Percentiles rank a stretch among this genome's conserved stretches.
Evolutionary conservation across 2,113 vertebrate genomes (phyloP).

Genomic region (Hirundichthys speculiger): DNA sequence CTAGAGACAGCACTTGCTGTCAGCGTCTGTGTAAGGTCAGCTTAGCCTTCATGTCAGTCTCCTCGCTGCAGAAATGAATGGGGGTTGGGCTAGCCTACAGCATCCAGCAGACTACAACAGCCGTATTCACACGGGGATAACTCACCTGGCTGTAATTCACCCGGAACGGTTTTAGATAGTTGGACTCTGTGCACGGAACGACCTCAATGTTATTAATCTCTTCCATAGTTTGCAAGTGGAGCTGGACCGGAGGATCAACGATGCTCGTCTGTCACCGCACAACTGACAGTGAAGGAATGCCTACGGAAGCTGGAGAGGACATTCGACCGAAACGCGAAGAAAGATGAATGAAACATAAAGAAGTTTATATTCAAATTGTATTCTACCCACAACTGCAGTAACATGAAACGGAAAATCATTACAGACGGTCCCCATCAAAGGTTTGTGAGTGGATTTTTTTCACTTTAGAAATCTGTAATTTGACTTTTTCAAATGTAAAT

Average conservation of each 20-base stretch:
- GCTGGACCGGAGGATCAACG: conserved; percentile 52
- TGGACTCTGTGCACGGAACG: conserved; percentile 84
- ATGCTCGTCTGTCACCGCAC: conserved; percentile 65
- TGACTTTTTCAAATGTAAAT: too few species aligned
- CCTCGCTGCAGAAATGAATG: conserved; percentile 58
- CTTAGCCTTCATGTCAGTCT: conserved; percentile 42
- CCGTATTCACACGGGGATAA: conserved; percentile 16
- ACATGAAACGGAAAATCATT: too few species aligned
- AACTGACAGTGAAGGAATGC: conserved; percentile 67
- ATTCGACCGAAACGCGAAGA: background rate
- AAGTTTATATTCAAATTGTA: too few species aligned
- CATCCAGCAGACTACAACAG: conserved; percentile 46
- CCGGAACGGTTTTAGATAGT: conserved; percentile 85
- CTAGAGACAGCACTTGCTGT: too few species aligned
- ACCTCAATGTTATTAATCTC: conserved; percentile 83
- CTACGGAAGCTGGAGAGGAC: conserved; percentile 79
- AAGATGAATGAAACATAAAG: background rate
- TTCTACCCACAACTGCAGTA: too few species aligned
- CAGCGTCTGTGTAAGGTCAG: conserved; percentile 33
- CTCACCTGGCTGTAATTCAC: conserved; percentile 89
- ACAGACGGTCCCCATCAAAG: too few species aligned
- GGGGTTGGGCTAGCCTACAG: conserved; percentile 71
- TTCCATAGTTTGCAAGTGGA: conserved; percentile 75
- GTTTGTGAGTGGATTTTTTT: too few species aligned
- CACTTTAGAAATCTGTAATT: too few species aligned